Evolutionary conservation across 2,113 vertebrate genomes (phyloP), one percentile per base, ranked within the genome.

Genomic region (Emydura subglobosa): DNA sequence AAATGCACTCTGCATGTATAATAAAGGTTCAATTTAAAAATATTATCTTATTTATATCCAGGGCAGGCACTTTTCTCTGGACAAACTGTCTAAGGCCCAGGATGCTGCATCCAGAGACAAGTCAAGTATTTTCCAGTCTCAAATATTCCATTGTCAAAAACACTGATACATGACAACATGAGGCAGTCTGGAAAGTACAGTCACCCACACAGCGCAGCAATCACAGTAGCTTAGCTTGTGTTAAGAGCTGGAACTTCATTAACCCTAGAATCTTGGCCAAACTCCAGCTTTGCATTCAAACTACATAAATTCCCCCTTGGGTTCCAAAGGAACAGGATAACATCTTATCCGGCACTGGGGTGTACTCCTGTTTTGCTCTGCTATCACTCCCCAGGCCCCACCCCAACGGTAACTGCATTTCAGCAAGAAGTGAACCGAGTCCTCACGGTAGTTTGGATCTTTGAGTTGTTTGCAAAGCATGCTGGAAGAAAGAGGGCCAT

Each of bases 141-240:
- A 88, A 57, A 47, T 6, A 19, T 89, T 68, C 91, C 91, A 17
- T 74, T 19, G 91, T 74, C 1, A 4, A 12, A 53, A 61, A n/a
- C 0, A n/a, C 82, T 24, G 78, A 4, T 72, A 50, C 1, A 0
- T 12, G 93, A 51, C 0, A 7, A 29, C 0, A 7, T 27, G 85
- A 80, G 79, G 19, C 31, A 12, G 50, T 12, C 10, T 4, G 79
- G 83, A n/a, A 89, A 31, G 44, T 1, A 0, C 5, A 2, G 80
- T 50, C 57, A 1, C 25, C 5, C 1, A 13, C n/a, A 10, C 1
- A 4, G 31, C 82, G 47, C 88, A 74, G 72, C 47, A 61, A 2
- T 81, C 86, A 54, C 1, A 0, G 6, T 47, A 78, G 39, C 21
- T 53, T 19, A 12, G 19, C 49, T 34, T 53, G 31, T 11, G 31